Percentiles rank a stretch among this genome's conserved stretches.
Conservation (phyloP, 1,140 invertebrate genomes). For the Drosophila bipectinata region DNA sequence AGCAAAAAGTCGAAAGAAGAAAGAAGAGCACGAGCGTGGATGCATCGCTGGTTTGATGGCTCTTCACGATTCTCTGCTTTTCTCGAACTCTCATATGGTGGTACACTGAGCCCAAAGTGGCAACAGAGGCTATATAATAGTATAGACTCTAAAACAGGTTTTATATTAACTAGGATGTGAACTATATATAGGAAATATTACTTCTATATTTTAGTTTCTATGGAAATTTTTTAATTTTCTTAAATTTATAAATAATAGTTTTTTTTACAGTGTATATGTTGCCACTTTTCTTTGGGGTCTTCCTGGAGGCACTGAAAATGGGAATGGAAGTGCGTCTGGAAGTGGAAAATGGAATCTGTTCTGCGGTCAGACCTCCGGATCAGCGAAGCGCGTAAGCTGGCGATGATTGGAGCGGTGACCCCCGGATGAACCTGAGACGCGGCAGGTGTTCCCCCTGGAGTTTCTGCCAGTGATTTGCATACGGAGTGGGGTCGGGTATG, state of each 20-base stretch:
- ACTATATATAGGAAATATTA: too few species aligned
- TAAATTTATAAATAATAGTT: not conserved
- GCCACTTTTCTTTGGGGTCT: not conserved
- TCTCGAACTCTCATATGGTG: conserved; percentile 15
- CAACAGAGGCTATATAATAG: too few species aligned
- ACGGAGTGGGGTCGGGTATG: conserved; percentile 1
- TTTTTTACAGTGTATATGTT: not conserved
- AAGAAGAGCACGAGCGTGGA: conserved; percentile 14
- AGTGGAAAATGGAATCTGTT: conserved; percentile 3
- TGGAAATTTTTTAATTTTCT: too few species aligned
- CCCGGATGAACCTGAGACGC: not conserved
- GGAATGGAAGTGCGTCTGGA: not conserved
- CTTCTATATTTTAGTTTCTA: too few species aligned
- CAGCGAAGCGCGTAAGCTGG: conserved; percentile 43
- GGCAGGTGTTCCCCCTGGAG: conserved; percentile 24
- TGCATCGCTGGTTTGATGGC: conserved; percentile 13
- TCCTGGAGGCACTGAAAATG: not conserved
- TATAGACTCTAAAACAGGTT: too few species aligned
- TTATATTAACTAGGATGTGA: too few species aligned
- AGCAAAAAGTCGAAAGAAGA: conserved; percentile 11
- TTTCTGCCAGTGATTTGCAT: conserved; percentile 6
- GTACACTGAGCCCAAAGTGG: not conserved
- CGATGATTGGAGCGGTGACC: conserved; percentile 43
- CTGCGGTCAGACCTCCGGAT: conserved; percentile 22
- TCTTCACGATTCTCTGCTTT: not conserved